These are phyloP conservation scores for Thalpophila matura DNA, from an alignment of 2,888 invertebrate species.

Conservation along the genomic window DNA sequence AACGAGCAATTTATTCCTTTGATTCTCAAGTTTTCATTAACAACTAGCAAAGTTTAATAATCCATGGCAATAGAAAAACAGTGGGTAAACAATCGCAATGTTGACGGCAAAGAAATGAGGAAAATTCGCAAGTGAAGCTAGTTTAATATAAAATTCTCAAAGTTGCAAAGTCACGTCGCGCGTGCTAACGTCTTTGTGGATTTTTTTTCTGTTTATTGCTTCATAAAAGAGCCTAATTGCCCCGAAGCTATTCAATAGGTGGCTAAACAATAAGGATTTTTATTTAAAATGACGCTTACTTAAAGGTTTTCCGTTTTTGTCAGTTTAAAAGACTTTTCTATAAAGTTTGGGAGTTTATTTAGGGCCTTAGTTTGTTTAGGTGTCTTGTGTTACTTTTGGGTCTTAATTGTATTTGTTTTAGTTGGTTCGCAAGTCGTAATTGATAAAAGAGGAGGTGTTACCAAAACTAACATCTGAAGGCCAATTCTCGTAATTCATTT, in stretches of 20 bases:
- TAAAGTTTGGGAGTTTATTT: slow-evolving; percentile 26
- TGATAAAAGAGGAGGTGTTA: slow-evolving; percentile 12
- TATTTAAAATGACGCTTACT: slow-evolving; percentile 27
- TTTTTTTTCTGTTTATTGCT: slow-evolving; percentile 65
- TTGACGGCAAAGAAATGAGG: slow-evolving; percentile 48
- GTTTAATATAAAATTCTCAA: slow-evolving; percentile 67
- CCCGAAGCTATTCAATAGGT: slow-evolving; percentile 34
- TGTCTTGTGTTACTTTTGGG: slow-evolving; percentile 18
- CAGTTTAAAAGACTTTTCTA: slow-evolving; percentile 30
- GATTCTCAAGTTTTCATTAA: slow-evolving; percentile 54
- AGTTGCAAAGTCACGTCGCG: slow-evolving; percentile 72
- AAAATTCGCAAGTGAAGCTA: slow-evolving; percentile 42
- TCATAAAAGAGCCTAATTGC: slow-evolving; percentile 73
- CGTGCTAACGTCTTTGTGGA: slow-evolving; percentile 43
- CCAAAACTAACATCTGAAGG: too few relatives aligned
- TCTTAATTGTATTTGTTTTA: slow-evolving; percentile 24
- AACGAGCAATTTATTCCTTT: slow-evolving; percentile 33
- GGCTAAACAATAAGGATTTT: slow-evolving; percentile 51
- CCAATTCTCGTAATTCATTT: too few relatives aligned
- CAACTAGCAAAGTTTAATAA: slow-evolving; percentile 55
- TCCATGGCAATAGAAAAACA: slow-evolving; percentile 56
- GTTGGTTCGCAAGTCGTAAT: neutral
- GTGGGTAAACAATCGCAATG: slow-evolving; percentile 53
- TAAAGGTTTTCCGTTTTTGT: slow-evolving; percentile 29
- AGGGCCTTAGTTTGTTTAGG: slow-evolving; percentile 33